Percentiles rank a stretch among this genome's conserved stretches.
Evolutionary conservation across 2,113 vertebrate genomes (phyloP).

Genomic region (Donacobius atricapilla): DNA sequence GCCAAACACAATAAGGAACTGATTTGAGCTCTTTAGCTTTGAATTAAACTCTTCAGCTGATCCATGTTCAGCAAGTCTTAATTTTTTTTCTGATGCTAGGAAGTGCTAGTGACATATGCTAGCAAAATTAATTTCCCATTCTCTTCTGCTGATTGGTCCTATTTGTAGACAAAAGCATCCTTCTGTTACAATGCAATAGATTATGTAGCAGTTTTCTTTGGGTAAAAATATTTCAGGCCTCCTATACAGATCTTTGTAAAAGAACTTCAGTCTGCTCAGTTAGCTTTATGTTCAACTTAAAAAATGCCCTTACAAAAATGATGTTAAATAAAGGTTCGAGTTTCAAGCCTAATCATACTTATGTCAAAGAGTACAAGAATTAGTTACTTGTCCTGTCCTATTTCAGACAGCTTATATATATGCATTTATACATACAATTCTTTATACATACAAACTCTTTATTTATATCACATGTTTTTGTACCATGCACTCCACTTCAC

Average conservation of each 20-base stretch:
- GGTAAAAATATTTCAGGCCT: background rate
- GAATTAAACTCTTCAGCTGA: slow-evolving; percentile 15
- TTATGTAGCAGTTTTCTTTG: background rate
- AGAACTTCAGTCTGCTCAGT: background rate
- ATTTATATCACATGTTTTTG: background rate
- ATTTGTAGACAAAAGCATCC: slow-evolving; percentile 1
- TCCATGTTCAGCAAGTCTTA: background rate
- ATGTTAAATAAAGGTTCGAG: background rate
- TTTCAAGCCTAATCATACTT: background rate
- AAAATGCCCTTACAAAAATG: background rate
- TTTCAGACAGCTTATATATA: background rate
- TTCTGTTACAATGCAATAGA: background rate
- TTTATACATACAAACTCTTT: background rate
- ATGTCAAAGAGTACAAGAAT: background rate
- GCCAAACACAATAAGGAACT: slow-evolving; percentile 11
- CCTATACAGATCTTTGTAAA: background rate
- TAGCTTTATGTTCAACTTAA: background rate
- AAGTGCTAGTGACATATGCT: background rate
- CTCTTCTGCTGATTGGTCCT: background rate
- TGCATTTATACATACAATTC: background rate
- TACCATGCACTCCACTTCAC: background rate
- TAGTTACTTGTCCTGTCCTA: background rate
- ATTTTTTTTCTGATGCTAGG: background rate
- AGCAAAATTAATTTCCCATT: slow-evolving; percentile 10
- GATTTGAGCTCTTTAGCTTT: slow-evolving; percentile 29